phyloP scores from a whole-genome alignment of 2,888 invertebrate genomes.

The Aplocera efformata region DNA sequence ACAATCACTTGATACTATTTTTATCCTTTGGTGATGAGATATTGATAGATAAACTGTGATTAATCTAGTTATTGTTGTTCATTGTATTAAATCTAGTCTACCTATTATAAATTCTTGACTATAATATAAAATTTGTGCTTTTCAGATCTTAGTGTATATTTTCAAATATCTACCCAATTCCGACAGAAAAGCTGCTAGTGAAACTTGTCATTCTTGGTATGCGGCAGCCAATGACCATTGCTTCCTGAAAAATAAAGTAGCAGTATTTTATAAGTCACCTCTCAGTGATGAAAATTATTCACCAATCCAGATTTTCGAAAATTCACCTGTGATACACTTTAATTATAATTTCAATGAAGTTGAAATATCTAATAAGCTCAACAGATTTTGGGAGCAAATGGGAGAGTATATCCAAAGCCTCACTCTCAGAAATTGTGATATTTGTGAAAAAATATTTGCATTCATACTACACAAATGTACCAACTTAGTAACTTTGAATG shows the following conservation, averaged over 20 bases:
- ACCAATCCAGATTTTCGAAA: slow-evolving; percentile 60
- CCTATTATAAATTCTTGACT: background rate
- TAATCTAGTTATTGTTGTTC: too few species aligned
- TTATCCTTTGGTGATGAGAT: slow-evolving; percentile 14
- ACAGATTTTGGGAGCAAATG: slow-evolving; percentile 79
- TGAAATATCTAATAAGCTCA: slow-evolving; percentile 72
- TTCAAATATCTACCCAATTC: slow-evolving; percentile 83
- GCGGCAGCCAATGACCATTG: slow-evolving; percentile 83
- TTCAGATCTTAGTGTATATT: slow-evolving; percentile 83
- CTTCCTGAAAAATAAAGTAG: slow-evolving; percentile 75
- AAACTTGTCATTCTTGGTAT: slow-evolving; percentile 84
- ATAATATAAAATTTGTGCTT: slow-evolving; percentile 23
- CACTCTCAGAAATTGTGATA: slow-evolving; percentile 80
- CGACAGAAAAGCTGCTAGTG: slow-evolving; percentile 83
- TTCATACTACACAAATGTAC: slow-evolving; percentile 78
- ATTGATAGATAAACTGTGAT: too few species aligned
- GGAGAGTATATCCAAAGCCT: slow-evolving; percentile 80
- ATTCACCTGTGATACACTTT: slow-evolving; percentile 62
- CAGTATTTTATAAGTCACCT: slow-evolving; percentile 67
- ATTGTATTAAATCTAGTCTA: too few species aligned
- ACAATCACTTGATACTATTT: slow-evolving; percentile 14
- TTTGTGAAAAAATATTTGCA: slow-evolving; percentile 83
- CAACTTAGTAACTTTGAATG: slow-evolving; percentile 79
- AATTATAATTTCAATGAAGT: slow-evolving; percentile 78
- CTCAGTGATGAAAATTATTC: slow-evolving; percentile 61